Percentiles rank a stretch among this genome's conserved stretches.
phyloP scores from a whole-genome alignment of 2,113 vertebrate genomes.

The Corythornis vintsioides region DNA sequence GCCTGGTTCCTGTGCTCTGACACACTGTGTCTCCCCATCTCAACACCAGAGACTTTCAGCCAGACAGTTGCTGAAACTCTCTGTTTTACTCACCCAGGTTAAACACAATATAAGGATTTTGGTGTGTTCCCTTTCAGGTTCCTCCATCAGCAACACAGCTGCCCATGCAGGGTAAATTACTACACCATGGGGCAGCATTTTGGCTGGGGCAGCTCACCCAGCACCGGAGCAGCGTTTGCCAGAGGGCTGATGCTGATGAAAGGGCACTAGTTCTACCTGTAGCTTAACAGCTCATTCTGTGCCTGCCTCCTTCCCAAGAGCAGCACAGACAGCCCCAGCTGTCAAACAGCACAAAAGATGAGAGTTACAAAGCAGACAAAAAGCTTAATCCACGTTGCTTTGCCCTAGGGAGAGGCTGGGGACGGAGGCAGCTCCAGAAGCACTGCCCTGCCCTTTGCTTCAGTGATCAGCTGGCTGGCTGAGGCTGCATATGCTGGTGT shows the following conservation, averaged over 20 bases:
- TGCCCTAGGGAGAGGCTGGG: not conserved
- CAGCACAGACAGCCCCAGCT: not conserved
- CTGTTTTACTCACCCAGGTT: not conserved
- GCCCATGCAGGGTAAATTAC: rapidly evolving
- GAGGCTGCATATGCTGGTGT: not conserved
- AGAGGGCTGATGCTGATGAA: not conserved
- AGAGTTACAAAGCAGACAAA: not conserved
- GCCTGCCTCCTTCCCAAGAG: not conserved
- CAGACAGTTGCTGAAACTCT: not conserved
- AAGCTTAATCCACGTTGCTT: not conserved
- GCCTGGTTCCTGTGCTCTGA: not conserved
- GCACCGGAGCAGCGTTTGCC: rapidly evolving
- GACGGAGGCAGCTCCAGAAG: not conserved
- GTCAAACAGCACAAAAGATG: not conserved
- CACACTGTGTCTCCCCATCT: not conserved
- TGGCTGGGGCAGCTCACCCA: not conserved
- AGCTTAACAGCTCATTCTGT: not conserved
- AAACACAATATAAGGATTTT: rapidly evolving
- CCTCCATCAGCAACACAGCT: not conserved
- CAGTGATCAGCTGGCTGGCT: rapidly evolving
- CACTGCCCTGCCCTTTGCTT: not conserved
- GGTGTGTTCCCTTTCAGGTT: not conserved
- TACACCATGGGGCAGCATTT: rapidly evolving
- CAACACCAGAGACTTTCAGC: not conserved
- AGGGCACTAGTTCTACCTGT: not conserved